These are phyloP conservation scores for Proterorhinus semilunaris DNA, from an alignment of 2,113 vertebrate genomes.

Conservation along the genomic window DNA sequence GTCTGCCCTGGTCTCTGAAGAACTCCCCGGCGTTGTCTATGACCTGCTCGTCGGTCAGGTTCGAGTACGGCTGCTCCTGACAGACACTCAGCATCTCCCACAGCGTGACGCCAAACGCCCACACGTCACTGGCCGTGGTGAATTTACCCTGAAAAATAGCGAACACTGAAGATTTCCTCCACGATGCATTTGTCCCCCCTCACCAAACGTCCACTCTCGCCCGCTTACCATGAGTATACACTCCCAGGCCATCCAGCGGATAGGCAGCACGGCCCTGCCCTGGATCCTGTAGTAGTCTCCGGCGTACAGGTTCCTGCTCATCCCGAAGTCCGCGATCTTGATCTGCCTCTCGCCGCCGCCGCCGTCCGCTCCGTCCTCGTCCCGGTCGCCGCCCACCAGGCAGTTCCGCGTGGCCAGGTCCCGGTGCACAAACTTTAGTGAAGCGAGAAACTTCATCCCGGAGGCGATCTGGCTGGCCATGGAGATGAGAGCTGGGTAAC, in stretches of 20 bases:
- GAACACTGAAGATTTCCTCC: background rate
- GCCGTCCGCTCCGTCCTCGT: constrained; percentile 60
- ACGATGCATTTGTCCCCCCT: background rate
- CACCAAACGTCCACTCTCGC: background rate
- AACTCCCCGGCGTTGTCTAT: constrained; percentile 93
- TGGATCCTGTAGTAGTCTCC: constrained; percentile 92
- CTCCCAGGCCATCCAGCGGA: constrained; percentile 97
- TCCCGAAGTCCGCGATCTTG: constrained; percentile 93
- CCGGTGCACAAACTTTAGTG: constrained; percentile 90
- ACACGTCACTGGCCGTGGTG: constrained; percentile 89
- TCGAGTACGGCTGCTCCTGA: constrained; percentile 89
- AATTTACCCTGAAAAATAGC: constrained; percentile 84
- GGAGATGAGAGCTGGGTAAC: constrained; percentile 85
- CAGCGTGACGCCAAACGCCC: constrained; percentile 92
- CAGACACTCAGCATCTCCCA: constrained; percentile 94
- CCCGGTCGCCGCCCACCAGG: constrained; percentile 84
- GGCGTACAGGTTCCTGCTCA: constrained; percentile 91
- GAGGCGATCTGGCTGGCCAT: constrained; percentile 91
- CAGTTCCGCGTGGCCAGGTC: constrained; percentile 91
- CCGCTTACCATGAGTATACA: constrained; percentile 90
- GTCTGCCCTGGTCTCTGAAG: constrained; percentile 88
- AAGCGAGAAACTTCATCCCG: constrained; percentile 90
- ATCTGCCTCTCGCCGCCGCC: constrained; percentile 85
- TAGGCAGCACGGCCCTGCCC: constrained; percentile 89
- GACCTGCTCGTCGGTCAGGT: constrained; percentile 89